phyloP scores from a whole-genome alignment of 1,140 invertebrate genomes.

The Harlomillsia oculata region DNA sequence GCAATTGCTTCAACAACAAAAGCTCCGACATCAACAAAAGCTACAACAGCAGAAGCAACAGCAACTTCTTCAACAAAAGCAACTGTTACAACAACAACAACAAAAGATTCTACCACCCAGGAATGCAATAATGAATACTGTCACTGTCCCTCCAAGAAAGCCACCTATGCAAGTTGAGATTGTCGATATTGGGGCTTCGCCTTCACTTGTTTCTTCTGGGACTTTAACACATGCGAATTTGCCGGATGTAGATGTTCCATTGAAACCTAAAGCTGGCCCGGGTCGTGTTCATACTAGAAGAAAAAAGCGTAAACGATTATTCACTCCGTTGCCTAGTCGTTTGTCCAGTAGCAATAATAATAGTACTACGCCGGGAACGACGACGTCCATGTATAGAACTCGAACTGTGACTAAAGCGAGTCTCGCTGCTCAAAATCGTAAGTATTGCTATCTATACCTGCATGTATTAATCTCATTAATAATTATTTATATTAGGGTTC shows the following conservation, averaged over 20 bases:
- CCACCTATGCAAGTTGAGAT: no score
- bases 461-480: not conserved
- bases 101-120: no score
- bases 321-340: slow-evolving; percentile 15
- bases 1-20: not conserved
- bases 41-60: slow-evolving; percentile 3
- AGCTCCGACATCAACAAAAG: slow-evolving; percentile 1
- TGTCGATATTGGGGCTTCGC: no score
- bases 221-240: no score
- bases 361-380: no score
- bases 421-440: slow-evolving; percentile 29
- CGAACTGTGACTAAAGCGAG: slow-evolving; percentile 26
- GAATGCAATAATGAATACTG: no score
- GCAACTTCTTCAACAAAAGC: not conserved
- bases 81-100: not conserved
- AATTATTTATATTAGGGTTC: not conserved
- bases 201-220: no score
- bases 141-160: no score
- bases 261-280: slow-evolving; percentile 5
- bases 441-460: not conserved
- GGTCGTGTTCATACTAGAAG: slow-evolving; percentile 12
- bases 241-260: not conserved
- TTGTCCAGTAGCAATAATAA: no score
- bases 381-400: slow-evolving; percentile 28
- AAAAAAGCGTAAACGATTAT: slow-evolving; percentile 27